These are phyloP conservation scores for Opisthograptis luteolata DNA, from an alignment of 2,888 invertebrate species.

Conservation along the genomic window DNA sequence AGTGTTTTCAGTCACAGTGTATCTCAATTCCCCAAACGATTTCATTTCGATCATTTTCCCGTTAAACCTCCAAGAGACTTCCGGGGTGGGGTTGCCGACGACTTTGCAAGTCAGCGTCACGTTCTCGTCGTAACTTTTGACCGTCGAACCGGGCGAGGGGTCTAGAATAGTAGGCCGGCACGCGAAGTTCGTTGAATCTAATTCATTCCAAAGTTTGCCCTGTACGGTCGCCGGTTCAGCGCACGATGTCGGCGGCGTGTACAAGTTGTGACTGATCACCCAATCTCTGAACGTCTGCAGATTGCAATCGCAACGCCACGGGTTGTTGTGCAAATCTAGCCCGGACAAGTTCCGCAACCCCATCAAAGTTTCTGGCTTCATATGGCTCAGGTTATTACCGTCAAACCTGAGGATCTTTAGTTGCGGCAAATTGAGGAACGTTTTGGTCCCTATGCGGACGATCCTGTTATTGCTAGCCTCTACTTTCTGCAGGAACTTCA, in stretches of 20 bases:
- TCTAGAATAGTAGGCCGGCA: slow-evolving; percentile 91
- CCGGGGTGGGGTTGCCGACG: slow-evolving; percentile 90
- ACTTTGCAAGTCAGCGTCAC: slow-evolving; percentile 91
- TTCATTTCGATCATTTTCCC: slow-evolving; percentile 84
- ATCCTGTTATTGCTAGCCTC: slow-evolving; percentile 91
- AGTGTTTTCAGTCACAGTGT: slow-evolving; percentile 72
- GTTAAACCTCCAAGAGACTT: slow-evolving; percentile 89
- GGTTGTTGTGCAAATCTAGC: slow-evolving; percentile 91
- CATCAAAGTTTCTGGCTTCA: slow-evolving; percentile 88
- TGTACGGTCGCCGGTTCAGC: slow-evolving; percentile 87
- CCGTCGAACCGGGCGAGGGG: slow-evolving; percentile 83
- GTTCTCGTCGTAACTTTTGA: slow-evolving; percentile 88
- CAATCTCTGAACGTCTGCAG: slow-evolving; percentile 91
- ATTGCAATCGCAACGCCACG: slow-evolving; percentile 95
- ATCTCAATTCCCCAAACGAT: slow-evolving; percentile 79
- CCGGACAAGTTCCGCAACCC: slow-evolving; percentile 88
- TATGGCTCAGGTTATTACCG: slow-evolving; percentile 89
- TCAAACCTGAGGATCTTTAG: slow-evolving; percentile 89
- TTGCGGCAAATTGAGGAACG: slow-evolving; percentile 88
- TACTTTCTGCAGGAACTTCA: slow-evolving; percentile 90
- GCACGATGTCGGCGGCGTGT: slow-evolving; percentile 90
- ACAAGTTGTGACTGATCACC: slow-evolving; percentile 89
- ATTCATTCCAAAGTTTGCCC: slow-evolving; percentile 90
- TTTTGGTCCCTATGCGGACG: slow-evolving; percentile 87
- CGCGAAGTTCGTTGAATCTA: slow-evolving; percentile 90